These are phyloP conservation scores for Sternarchorhynchus goeldii DNA, from an alignment of 2,797 vertebrate species.

Conservation along the genomic window DNA sequence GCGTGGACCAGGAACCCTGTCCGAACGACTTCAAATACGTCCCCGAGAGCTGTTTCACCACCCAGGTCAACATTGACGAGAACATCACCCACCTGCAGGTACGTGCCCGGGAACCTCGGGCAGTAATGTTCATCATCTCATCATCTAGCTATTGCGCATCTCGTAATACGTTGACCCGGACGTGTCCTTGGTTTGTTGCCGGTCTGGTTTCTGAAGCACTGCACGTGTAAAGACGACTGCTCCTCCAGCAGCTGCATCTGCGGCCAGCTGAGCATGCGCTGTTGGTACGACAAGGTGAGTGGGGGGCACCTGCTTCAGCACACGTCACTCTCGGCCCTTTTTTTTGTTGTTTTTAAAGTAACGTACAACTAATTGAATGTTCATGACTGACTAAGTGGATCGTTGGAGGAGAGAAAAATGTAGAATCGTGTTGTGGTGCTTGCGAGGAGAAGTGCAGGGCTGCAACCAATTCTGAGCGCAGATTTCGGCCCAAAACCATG, in stretches of 20 bases:
- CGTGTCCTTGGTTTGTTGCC: not conserved
- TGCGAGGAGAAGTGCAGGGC: no score
- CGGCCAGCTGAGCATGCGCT: slow-evolving; percentile 92
- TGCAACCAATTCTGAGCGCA: no score
- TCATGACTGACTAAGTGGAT: not conserved
- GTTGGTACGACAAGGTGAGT: slow-evolving; percentile 94
- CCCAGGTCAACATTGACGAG: slow-evolving; percentile 88
- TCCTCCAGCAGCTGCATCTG: slow-evolving; percentile 94
- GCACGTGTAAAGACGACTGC: slow-evolving; percentile 92
- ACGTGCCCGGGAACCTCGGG: no score
- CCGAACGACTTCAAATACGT: slow-evolving; percentile 93
- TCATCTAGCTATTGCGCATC: no score
- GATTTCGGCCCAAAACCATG: no score
- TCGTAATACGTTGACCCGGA: no score
- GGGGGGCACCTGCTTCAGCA: no score
- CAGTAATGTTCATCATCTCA: no score
- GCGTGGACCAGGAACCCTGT: slow-evolving; percentile 84
- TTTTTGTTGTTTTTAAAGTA: no score
- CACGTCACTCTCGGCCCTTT: no score
- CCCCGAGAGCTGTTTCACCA: slow-evolving; percentile 93
- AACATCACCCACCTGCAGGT: slow-evolving; percentile 98
- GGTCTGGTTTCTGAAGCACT: slow-evolving; percentile 79
- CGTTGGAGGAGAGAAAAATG: not conserved
- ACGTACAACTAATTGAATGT: not conserved
- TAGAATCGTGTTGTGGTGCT: no score